Base-by-base conservation (phyloP, 2,888 invertebrate genomes). In the Latrodectus hesperus region DNA sequence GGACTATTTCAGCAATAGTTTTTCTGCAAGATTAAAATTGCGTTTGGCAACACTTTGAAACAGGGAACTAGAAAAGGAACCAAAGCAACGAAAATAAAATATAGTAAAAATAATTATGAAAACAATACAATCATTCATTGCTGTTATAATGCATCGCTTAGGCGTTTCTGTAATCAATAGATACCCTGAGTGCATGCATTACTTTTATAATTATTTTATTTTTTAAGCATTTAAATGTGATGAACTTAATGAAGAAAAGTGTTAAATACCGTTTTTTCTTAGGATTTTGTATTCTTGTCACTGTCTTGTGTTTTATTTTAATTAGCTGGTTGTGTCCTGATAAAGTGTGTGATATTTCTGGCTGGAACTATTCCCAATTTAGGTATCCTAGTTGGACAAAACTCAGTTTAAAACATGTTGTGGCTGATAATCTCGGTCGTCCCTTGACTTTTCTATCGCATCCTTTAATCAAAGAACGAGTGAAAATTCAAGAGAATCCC, bases 311-410 rank as follows among this genome's bases (percentile, higher is more conserved):
- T 65, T 22, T 84, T 17, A 78, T 89, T 72, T 79, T 89, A 68
- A 68, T 90, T 12, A 82, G 84, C 79, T 89, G 89, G 83, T 79
- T 90, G 67, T 90, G 90, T 84, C 90, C 90, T 38, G 90, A 89
- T 73, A 80, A 81, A 85, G 87, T 89, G 38, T 90, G 90, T 81
- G 74, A 87, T 70, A 17, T 85, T 12, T 84, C 89, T 52, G 55
- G 71, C 9, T 84, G 84, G 87, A 84, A 83, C 49, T 84, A 87
- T 38, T 89, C 89, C 1, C 87, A 87, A 52, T 78, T 81, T 17
- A 51, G 82, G 12, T 89, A 89, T 81, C 89, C 83, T 14, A 89
- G 83, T 60, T 89, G 89, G 89, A 86, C 83, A 73, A 86, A 89
- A 81, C 55, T 86, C 9, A 83, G 84, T 52, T 73, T 89, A 22